Evolutionary conservation across 1,140 invertebrate genomes (phyloP), one percentile per base, ranked within the genome.

Genomic region (Drosophila watanabei): DNA sequence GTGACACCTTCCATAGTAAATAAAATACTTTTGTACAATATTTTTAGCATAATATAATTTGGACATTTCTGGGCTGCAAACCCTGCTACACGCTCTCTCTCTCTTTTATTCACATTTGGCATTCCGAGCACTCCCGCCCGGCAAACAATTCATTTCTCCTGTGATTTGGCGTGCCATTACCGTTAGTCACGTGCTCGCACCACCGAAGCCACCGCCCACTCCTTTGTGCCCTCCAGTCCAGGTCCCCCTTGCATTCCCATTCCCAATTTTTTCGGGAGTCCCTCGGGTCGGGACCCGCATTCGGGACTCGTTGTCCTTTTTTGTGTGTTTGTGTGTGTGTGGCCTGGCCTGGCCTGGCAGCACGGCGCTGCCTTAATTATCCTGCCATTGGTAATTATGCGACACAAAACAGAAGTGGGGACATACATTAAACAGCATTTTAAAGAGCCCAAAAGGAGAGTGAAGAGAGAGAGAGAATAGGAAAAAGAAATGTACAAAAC

Each of bases 381-480:
- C 77, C 77, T 63, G 68, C 56, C 61, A 71, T 57, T 70, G 64
- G 77, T 79, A 79, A 79, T 79, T 79, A 79, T 79, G 77, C 76
- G 76, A 72, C 76, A 79, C 59, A 79, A 73, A 79, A 59, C 76
- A 79, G 77, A 79, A 75, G 69, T 43, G 71, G 68, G 56, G 49
- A 18, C 70, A 64, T 37, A 75, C 72, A 75, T 75, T 75, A 75
- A 64, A 64, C 59, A 75, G 59, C 70, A 49, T 73, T 73, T 73
- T 73, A 75, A 63, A 75, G 59, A 48, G 54, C 54, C 20, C 16
- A 4, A 57, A 24, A 28, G 24, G 24, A 24, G 24, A 18, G 13
- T n/a, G n/a, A n/a, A 20, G 46, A 28, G 37, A 32, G 54, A 24
- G 32, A 14, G 20, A 28, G 24, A 70, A 28, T 41, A 49, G 48